Evolutionary conservation across 2,113 vertebrate genomes (phyloP).

Genomic region (Garra rufa): DNA sequence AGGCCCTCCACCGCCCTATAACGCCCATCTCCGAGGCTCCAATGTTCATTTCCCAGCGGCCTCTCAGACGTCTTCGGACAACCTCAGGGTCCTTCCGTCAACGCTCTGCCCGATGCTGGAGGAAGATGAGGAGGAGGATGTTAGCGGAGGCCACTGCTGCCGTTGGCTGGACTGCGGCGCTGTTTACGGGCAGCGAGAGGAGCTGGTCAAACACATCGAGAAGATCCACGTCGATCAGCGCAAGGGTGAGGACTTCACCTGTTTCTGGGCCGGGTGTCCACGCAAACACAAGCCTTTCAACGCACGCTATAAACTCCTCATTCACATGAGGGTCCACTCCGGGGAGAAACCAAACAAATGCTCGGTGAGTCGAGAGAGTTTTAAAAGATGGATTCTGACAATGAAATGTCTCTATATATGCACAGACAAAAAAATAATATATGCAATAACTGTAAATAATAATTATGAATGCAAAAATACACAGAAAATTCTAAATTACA

Average conservation of each 20-base stretch:
- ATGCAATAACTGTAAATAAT: neutral
- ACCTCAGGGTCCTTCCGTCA: constrained; percentile 60
- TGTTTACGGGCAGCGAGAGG: constrained; percentile 88
- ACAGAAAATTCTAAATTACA: too few relatives aligned
- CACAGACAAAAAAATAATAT: neutral
- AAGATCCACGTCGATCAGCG: constrained; percentile 93
- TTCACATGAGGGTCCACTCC: constrained; percentile 98
- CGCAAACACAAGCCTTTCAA: constrained; percentile 93
- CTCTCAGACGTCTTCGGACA: neutral
- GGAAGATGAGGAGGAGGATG: constrained; percentile 82
- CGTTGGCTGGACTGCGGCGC: constrained; percentile 87
- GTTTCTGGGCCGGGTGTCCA: constrained; percentile 92
- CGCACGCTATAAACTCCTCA: constrained; percentile 95
- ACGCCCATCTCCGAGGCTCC: constrained; percentile 70
- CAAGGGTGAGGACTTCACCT: constrained; percentile 93
- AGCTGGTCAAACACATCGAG: constrained; percentile 93
- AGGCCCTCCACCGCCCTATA: constrained; percentile 87
- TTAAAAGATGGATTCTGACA: too few relatives aligned
- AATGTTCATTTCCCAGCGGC: constrained; percentile 40
- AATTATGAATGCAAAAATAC: too few relatives aligned
- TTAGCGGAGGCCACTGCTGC: constrained; percentile 80
- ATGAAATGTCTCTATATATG: neutral
- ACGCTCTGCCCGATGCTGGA: constrained; percentile 72
- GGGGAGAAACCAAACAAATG: constrained; percentile 99
- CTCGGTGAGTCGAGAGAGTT: constrained; percentile 77